These are phyloP conservation scores for Montipora foliosa DNA, from an alignment of 64 coral and sea anemone species.

Conservation along the genomic window DNA sequence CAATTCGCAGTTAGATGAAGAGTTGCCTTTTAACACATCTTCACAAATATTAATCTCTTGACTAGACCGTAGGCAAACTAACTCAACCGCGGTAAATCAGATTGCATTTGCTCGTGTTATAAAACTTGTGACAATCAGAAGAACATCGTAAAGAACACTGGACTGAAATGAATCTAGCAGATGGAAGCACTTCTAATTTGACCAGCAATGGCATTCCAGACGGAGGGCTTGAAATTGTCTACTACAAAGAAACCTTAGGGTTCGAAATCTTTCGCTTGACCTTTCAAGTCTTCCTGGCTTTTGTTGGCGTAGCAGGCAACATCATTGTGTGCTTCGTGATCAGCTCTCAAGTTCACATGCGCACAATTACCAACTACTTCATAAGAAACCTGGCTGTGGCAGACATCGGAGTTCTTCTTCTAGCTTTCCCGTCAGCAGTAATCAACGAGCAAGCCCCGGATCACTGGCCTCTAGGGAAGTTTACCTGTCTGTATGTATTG, in stretches of 20 bases:
- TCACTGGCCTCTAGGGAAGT: slow-evolving; percentile 77
- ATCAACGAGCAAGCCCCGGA: slow-evolving; percentile 59
- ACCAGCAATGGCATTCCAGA: neutral
- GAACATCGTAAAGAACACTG: too few relatives aligned
- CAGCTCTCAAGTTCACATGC: slow-evolving; percentile 39
- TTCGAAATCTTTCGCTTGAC: slow-evolving; percentile 42
- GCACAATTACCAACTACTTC: slow-evolving; percentile 59
- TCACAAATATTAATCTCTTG: too few relatives aligned
- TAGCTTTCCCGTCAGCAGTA: slow-evolving; percentile 73
- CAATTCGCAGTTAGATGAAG: neutral
- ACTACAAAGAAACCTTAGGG: slow-evolving; percentile 19
- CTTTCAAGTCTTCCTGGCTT: slow-evolving; percentile 54
- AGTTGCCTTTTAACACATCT: neutral
- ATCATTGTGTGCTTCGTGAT: slow-evolving; percentile 68
- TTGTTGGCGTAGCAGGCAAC: slow-evolving; percentile 79
- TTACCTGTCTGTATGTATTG: slow-evolving; percentile 63
- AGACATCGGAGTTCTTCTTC: slow-evolving; percentile 73
- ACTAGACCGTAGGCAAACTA: too few relatives aligned
- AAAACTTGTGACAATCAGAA: too few relatives aligned
- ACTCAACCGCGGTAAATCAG: too few relatives aligned
- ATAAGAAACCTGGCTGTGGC: slow-evolving; percentile 81
- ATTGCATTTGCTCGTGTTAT: too few relatives aligned
- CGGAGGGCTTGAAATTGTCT: neutral
- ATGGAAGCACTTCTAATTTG: neutral
- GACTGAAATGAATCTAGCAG: neutral